A percentile compares a stretch with the other conserved stretches of the same genome.
Conservation (phyloP, 2,888 invertebrate species). For the Agriotes lineatus region DNA sequence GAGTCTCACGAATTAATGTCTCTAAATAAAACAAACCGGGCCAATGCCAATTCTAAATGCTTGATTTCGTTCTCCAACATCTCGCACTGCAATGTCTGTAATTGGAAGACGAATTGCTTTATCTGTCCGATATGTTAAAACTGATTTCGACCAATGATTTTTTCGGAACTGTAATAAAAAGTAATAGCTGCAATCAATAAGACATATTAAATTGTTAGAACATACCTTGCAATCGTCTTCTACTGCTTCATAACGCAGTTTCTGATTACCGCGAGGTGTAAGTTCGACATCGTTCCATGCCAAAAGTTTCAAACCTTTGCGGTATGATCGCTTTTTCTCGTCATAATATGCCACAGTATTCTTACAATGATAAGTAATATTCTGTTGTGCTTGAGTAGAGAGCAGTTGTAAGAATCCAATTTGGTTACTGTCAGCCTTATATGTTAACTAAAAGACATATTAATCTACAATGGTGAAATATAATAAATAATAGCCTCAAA, state of each 20-base stretch:
- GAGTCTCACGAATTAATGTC: no score
- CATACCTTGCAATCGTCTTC: slow-evolving; percentile 87
- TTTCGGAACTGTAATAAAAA: slow-evolving; percentile 77
- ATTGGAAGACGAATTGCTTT: slow-evolving; percentile 86
- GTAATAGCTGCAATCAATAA: slow-evolving; percentile 51
- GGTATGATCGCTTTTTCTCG: slow-evolving; percentile 74
- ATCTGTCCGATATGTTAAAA: slow-evolving; percentile 82
- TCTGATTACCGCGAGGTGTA: slow-evolving; percentile 80
- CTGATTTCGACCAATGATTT: slow-evolving; percentile 81
- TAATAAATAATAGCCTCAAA: no score
- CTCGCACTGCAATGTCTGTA: slow-evolving; percentile 83
- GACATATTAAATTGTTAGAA: not conserved
- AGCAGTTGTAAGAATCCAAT: slow-evolving; percentile 87
- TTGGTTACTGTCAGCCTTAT: slow-evolving; percentile 90
- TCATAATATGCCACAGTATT: slow-evolving; percentile 86
- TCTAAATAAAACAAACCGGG: slow-evolving; percentile 80
- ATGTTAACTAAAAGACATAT: slow-evolving; percentile 78
- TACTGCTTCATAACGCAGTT: slow-evolving; percentile 79
- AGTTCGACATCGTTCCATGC: slow-evolving; percentile 89
- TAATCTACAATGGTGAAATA: no score
- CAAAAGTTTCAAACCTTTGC: slow-evolving; percentile 80
- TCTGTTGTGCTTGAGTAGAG: slow-evolving; percentile 83
- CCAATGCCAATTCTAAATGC: slow-evolving; percentile 89
- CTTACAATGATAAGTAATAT: slow-evolving; percentile 87
- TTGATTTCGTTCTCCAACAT: slow-evolving; percentile 81